Conservation (phyloP, 64 coral and sea anemone species). For the Trachythela sp. region DNA sequence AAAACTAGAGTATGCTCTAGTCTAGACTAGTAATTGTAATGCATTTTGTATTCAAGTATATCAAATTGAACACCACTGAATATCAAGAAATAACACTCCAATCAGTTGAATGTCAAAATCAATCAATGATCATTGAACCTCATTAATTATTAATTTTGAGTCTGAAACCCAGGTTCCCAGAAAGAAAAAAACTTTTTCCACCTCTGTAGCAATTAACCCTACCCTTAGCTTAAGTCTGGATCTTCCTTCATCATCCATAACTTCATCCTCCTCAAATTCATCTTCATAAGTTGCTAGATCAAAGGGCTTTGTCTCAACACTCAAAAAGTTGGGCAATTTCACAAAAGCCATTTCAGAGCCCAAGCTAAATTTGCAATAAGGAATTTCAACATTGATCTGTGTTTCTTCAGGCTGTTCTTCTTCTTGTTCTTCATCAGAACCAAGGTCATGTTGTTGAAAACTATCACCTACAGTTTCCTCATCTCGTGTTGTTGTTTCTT, state of each 20-base stretch:
- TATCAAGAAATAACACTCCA: too few species aligned
- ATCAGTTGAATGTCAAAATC: too few species aligned
- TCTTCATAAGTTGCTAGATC: conserved; percentile 80
- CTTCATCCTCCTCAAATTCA: conserved; percentile 98
- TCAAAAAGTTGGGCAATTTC: conserved; percentile 95
- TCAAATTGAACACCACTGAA: too few species aligned
- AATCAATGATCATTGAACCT: too few species aligned
- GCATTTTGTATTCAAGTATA: too few species aligned
- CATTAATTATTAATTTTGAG: too few species aligned
- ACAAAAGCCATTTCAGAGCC: conserved; percentile 91
- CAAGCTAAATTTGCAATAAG: conserved; percentile 74
- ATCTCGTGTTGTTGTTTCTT: neutral
- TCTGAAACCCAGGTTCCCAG: too few species aligned
- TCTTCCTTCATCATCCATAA: conserved; percentile 95
- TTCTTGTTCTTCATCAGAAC: conserved; percentile 9
- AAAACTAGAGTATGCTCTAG: too few species aligned
- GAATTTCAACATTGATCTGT: conserved; percentile 50
- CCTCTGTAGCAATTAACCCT: neutral
- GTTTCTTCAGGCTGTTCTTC: conserved; percentile 30
- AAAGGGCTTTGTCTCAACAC: conserved; percentile 95
- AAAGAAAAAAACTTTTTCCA: too few species aligned
- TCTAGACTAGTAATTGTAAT: too few species aligned
- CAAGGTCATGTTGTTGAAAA: neutral
- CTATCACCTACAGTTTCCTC: neutral
- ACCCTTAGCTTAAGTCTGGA: conserved; percentile 95